These are phyloP conservation scores for Lobophora halterata DNA, from an alignment of 2,888 invertebrate genomes.

Conservation along the genomic window DNA sequence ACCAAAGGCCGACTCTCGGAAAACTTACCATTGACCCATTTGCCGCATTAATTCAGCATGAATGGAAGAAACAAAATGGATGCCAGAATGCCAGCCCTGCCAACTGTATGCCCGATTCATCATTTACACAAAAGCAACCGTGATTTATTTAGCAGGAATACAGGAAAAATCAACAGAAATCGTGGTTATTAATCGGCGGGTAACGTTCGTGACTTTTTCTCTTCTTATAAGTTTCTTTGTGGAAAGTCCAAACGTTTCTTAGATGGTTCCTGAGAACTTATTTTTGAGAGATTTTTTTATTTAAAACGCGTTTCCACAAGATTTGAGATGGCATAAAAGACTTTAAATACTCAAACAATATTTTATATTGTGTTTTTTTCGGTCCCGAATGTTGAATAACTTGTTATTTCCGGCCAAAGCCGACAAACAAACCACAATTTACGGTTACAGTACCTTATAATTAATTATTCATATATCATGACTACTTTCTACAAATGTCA, in stretches of 20 bases:
- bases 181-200: conserved; percentile 23
- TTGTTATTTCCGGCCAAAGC: too few relatives aligned
- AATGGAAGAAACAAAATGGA: conserved; percentile 28
- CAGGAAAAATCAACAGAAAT: conserved; percentile 26
- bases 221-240: conserved; percentile 5
- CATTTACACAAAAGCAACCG: conserved; percentile 22
- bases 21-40: conserved; percentile 21
- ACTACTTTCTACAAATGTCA: too few relatives aligned
- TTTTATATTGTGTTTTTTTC: too few relatives aligned
- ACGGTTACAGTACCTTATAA: too few relatives aligned
- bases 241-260: conserved; percentile 12
- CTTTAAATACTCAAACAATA: too few relatives aligned
- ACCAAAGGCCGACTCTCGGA: conserved; percentile 9
- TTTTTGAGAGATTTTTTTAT: too few relatives aligned
- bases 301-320: too few relatives aligned
- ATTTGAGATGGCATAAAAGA: too few relatives aligned
- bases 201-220: conserved; percentile 19
- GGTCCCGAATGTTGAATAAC: too few relatives aligned
- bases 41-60: conserved; percentile 24
- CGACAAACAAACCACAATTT: too few relatives aligned
- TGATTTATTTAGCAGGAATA: conserved; percentile 27
- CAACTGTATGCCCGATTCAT: conserved; percentile 24
- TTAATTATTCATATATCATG: too few relatives aligned
- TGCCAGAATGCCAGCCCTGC: conserved; percentile 6
- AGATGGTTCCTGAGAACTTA: too few relatives aligned